Percentiles rank a stretch among this genome's conserved stretches.
Conservation (phyloP, 2,113 vertebrate species). For the Carettochelys insculpta region DNA sequence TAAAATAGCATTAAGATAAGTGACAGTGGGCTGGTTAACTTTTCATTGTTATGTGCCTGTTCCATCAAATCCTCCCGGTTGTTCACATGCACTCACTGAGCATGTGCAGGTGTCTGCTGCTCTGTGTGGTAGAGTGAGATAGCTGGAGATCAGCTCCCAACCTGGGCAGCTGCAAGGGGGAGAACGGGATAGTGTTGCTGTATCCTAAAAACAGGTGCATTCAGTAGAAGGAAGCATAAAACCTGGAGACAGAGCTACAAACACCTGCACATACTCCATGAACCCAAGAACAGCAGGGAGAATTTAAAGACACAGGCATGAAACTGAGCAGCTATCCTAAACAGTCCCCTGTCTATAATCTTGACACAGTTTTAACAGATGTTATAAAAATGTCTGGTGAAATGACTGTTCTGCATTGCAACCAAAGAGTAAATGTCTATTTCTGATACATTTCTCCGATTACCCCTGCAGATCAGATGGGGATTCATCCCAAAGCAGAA, state of each 20-base stretch:
- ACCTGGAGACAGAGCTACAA: neutral
- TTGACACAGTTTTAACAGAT: neutral
- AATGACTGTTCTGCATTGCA: neutral
- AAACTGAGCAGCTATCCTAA: neutral
- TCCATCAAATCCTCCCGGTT: neutral
- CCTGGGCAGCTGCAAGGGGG: neutral
- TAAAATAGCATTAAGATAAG: neutral
- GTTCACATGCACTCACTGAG: neutral
- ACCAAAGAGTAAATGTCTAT: neutral
- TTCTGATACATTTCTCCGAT: neutral
- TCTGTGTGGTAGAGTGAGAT: neutral
- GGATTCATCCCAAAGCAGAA: conserved; percentile 48
- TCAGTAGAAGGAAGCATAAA: neutral
- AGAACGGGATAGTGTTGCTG: neutral
- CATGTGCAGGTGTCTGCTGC: neutral
- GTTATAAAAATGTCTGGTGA: neutral
- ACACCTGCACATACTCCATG: accelerated
- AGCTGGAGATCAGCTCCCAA: neutral
- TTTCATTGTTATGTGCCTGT: neutral
- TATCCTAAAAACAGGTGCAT: neutral
- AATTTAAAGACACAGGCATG: neutral
- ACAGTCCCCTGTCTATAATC: neutral
- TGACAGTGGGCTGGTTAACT: neutral
- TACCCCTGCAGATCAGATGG: neutral
- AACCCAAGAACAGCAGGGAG: accelerated